Conservation (phyloP, 2,113 vertebrate species). For the Nannobrachium achirus region DNA sequence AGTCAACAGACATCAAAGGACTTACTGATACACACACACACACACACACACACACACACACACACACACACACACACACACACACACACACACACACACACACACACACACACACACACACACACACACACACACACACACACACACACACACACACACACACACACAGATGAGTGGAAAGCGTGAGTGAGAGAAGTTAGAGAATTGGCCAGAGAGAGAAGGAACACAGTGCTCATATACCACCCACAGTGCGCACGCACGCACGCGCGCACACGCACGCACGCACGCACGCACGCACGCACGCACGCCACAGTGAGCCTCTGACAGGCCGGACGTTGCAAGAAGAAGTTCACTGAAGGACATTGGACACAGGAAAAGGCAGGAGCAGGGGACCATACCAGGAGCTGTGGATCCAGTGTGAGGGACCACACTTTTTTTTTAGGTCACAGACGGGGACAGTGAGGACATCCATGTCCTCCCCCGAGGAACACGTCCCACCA, state of each 20-base stretch:
- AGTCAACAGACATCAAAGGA: neutral
- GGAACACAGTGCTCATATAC: slow-evolving; percentile 5
- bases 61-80: no score
- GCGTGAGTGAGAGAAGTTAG: neutral
- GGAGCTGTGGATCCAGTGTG: neutral
- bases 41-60: no score
- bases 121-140: no score
- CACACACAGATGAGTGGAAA: neutral
- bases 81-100: no score
- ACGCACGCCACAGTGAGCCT: neutral
- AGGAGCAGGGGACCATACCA: neutral
- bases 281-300: slow-evolving; percentile 41
- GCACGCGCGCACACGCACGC: no score
- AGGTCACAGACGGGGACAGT: no score
- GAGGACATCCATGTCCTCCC: no score
- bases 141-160: no score
- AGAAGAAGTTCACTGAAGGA: slow-evolving; percentile 19
- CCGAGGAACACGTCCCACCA: no score
- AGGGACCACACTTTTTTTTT: no score
- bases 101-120: no score
- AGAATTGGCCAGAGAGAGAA: slow-evolving; percentile 21
- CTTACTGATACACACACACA: no score
- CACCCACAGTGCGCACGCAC: slow-evolving; percentile 32
- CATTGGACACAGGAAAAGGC: neutral
- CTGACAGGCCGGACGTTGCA: slow-evolving; percentile 1